Percentiles rank a stretch among this genome's conserved stretches.
These are phyloP conservation scores for Aurelia sp. DNA, from an alignment of 30 jellyfish, hydroid and myxozoan genomes.

Conservation along the genomic window DNA sequence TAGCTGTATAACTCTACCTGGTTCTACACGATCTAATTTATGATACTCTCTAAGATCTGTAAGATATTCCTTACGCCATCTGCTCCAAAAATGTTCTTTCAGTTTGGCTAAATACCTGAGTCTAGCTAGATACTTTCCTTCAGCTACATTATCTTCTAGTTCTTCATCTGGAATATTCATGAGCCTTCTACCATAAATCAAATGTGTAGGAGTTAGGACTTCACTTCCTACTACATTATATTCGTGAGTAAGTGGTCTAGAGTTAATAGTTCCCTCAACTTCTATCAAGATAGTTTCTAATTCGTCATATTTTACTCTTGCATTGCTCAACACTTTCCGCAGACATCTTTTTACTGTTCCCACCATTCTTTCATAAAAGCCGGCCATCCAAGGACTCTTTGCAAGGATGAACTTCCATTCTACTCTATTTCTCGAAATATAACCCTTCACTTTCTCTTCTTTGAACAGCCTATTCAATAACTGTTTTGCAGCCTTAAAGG, in stretches of 20 bases:
- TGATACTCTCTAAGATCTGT: conserved; percentile 20
- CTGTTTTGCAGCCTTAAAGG: conserved; percentile 34
- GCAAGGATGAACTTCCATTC: conserved; percentile 1
- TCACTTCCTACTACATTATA: background rate
- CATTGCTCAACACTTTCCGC: background rate
- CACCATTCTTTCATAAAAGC: conserved; percentile 5
- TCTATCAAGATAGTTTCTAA: background rate
- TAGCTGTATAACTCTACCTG: background rate
- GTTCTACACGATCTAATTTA: background rate
- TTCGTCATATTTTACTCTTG: conserved; percentile 8
- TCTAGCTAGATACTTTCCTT: background rate
- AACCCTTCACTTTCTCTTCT: background rate
- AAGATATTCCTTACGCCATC: background rate
- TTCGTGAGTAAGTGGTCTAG: background rate
- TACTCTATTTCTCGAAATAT: background rate
- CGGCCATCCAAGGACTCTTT: conserved; percentile 1
- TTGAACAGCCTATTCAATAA: background rate
- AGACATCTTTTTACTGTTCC: conserved; percentile 15
- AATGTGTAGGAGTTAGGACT: background rate
- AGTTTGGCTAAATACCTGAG: background rate
- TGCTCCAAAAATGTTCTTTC: conserved; percentile 7
- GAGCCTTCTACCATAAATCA: conserved; percentile 4
- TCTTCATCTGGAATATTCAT: background rate
- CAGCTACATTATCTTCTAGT: background rate
- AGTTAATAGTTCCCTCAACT: background rate